Evolutionary conservation across 2,888 invertebrate genomes (phyloP), one percentile per base, ranked within the genome.

Genomic region (Diaprepes abbreviatus): DNA sequence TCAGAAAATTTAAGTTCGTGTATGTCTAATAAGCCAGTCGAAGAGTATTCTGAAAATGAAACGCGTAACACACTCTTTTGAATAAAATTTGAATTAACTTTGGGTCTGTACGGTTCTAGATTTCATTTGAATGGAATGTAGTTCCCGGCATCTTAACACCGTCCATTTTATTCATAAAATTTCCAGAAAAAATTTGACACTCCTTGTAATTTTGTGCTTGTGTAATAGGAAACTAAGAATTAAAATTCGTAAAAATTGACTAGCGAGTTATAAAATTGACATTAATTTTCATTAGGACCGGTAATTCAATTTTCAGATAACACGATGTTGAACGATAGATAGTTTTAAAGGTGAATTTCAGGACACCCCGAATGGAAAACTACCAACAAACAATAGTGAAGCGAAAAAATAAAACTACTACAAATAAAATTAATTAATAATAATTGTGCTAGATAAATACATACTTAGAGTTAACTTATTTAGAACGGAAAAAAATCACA

Each of bases 401-500:
- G 64, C 19, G 24, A 54, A 62, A 62, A 14, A 31, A 40, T 54
- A 57, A n/a, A 40, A 55, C 16, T 55, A 54, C 54, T n/a, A 59
- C 33, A 31, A 43, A 45, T 33, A 21, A 48, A 59, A 28, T 12
- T 21, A 59, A 28, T 12, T 21, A n/a, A 38, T 31, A 54, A 24
- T 24, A 33, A 33, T 45, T 63, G 63, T 52, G 63, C 63, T 36
- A 54, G 24, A 24, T 57, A 65, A 35, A 38, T 58, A 66, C 59
- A 67, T 59, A 35, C 62, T 35, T 38, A 19, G 59, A 55, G 36
- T 45, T 40, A 70, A 70, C 21, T 45, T 57, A 35, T 19, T 16
- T 17, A 43, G 50, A 62, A 62, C 62, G 62, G 62, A 62, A 62
- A 62, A n/a, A 50, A 50, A 62, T 62, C 62, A 62, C 62, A 62